Evolutionary conservation across 2,888 invertebrate species (phyloP), one percentile per base, ranked within the genome.

Genomic region (Drosophila lacicola): DNA sequence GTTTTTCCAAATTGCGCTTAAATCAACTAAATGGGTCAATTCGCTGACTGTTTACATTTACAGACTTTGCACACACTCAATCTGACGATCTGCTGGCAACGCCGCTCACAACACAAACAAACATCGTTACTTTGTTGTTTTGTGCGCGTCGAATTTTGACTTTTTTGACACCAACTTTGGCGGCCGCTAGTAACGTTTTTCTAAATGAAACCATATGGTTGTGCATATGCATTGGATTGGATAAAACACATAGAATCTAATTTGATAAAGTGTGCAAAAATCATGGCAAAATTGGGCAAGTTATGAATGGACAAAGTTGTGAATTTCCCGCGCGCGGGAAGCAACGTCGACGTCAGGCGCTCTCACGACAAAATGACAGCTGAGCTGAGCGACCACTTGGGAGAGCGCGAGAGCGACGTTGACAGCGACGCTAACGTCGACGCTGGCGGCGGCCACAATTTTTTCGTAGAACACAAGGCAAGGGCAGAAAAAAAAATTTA

Each of bases 281-380:
- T 91, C 75, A 47, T 29, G 62, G 39, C 8, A 62, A 63, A 76
- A 65, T 57, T 78, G 61, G 6, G 10, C 4, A 67, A 84, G 79
- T 78, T 87, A 82, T 81, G 67, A 55, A 61, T 78, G 73, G 64
- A 81, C 72, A 75, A 83, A 84, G 83, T 80, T 75, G 17, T 14
- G 19, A 62, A 75, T 88, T 91, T 91, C 91, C 91, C 92, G 90
- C 91, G 91, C 91, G 91, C 91, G 91, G 91, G 91, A 86, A 81
- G 53, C 78, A 53, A 71, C 58, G 73, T 64, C 66, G 66, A 82
- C 84, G 88, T 86, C 71, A 74, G 37, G 49, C 51, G 29, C 41
- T 34, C 57, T 19, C 57, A 61, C 34, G 46, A 10, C 36, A 60
- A 75, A 70, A 41, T 82, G 86, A 85, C 82, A 85, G 83, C 81